Evolutionary conservation across 2,797 vertebrate genomes (phyloP).

Genomic region (Psittacula derbiana): DNA sequence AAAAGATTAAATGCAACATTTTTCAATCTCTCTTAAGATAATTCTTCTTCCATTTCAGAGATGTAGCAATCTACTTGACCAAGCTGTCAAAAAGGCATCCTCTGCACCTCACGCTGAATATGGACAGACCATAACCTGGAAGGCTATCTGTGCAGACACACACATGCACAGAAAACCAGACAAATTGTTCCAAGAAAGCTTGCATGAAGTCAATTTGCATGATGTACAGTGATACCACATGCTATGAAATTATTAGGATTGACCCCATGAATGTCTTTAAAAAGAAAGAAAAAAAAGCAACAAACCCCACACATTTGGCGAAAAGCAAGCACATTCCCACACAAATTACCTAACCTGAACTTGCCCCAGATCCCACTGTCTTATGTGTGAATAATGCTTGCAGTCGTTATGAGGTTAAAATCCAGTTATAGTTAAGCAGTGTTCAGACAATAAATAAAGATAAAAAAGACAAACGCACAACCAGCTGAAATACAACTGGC

Average conservation of each 20-base stretch:
- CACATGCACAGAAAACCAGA: background rate
- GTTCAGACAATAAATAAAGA: background rate
- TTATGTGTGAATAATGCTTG: background rate
- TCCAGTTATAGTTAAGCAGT: background rate
- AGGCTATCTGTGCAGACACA: background rate
- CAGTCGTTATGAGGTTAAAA: background rate
- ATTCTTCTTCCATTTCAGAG: constrained; percentile 13
- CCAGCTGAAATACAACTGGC: too few relatives aligned
- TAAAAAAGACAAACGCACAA: background rate
- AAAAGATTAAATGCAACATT: constrained; percentile 41
- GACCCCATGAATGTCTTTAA: background rate
- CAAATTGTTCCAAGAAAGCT: background rate
- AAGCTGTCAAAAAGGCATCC: background rate
- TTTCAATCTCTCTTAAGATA: constrained; percentile 24
- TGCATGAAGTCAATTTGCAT: background rate
- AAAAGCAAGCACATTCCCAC: background rate
- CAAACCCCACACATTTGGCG: background rate
- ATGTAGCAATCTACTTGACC: background rate
- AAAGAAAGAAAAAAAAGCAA: background rate
- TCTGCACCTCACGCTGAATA: background rate
- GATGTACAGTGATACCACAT: background rate
- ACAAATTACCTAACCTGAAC: background rate
- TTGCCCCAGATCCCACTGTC: background rate
- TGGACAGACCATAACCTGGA: background rate
- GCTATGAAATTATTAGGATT: background rate